Conservation (phyloP, 2,113 vertebrate genomes). For the Myocastor coypus region DNA sequence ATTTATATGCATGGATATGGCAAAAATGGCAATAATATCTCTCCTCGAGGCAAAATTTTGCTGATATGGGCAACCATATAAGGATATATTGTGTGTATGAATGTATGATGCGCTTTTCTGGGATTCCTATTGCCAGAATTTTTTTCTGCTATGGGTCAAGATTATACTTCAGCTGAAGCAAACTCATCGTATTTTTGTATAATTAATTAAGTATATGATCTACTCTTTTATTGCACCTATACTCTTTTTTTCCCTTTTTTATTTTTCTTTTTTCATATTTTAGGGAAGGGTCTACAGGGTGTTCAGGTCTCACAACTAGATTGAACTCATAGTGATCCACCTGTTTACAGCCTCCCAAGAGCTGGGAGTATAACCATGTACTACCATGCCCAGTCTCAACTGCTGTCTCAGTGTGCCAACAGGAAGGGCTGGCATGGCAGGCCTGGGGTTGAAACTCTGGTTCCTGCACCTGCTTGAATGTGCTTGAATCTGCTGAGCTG, state of each 20-base stretch:
- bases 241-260: not conserved
- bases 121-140: not conserved
- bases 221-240: slow-evolving; percentile 31
- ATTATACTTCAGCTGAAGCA: slow-evolving; percentile 41
- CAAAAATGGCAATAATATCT: not conserved
- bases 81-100: not conserved
- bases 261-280: too few relatives aligned
- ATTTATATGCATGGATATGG: not conserved
- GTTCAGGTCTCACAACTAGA: too few relatives aligned
- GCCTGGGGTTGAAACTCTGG: too few relatives aligned
- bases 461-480: too few relatives aligned
- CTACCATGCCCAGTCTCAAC: too few relatives aligned
- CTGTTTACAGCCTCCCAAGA: too few relatives aligned
- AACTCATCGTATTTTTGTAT: slow-evolving; percentile 37
- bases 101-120: not conserved
- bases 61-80: not conserved
- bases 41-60: slow-evolving; percentile 8
- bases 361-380: too few relatives aligned
- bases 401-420: too few relatives aligned
- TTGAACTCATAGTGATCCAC: too few relatives aligned
- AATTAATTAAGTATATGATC: not conserved
- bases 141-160: not conserved
- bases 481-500: too few relatives aligned
- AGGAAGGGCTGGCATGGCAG: too few relatives aligned
- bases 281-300: too few relatives aligned